Percentiles rank a stretch among this genome's conserved stretches.
Evolutionary conservation across 2,888 invertebrate genomes (phyloP).

Genomic region (Branchellion lobata): DNA sequence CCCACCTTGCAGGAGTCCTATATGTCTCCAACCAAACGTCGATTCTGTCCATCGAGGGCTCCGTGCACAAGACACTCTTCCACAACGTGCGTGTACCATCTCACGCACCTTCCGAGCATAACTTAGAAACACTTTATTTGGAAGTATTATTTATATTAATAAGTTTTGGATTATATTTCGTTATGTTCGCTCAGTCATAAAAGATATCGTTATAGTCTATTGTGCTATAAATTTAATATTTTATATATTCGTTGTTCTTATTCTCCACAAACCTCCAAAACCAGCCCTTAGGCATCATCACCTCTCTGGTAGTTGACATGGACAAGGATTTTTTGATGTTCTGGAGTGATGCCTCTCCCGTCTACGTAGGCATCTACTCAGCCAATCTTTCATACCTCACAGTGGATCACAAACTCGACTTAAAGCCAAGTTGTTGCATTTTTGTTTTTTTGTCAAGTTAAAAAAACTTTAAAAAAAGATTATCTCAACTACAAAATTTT

Average conservation of each 20-base stretch:
- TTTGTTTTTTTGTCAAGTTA: background rate
- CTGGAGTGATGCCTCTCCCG: constrained; percentile 12
- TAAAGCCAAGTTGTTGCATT: background rate
- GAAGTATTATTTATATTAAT: no score
- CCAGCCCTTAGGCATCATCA: background rate
- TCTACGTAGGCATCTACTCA: background rate
- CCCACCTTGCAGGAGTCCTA: no score
- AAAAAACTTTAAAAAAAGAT: background rate
- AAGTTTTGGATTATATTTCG: no score
- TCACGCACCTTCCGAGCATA: background rate
- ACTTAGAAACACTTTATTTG: no score
- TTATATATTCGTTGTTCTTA: background rate
- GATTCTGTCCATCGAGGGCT: background rate
- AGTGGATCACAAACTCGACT: background rate
- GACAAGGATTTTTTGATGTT: background rate
- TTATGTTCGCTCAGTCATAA: background rate
- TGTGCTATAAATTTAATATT: background rate
- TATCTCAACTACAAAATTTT: background rate
- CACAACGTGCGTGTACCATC: background rate
- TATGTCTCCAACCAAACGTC: background rate
- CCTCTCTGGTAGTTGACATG: background rate
- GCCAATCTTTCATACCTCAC: background rate
- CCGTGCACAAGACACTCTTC: background rate
- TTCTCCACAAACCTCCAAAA: background rate
- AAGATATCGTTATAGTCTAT: background rate